Base-by-base conservation (phyloP, 2,113 vertebrate species). In the Naja naja region DNA sequence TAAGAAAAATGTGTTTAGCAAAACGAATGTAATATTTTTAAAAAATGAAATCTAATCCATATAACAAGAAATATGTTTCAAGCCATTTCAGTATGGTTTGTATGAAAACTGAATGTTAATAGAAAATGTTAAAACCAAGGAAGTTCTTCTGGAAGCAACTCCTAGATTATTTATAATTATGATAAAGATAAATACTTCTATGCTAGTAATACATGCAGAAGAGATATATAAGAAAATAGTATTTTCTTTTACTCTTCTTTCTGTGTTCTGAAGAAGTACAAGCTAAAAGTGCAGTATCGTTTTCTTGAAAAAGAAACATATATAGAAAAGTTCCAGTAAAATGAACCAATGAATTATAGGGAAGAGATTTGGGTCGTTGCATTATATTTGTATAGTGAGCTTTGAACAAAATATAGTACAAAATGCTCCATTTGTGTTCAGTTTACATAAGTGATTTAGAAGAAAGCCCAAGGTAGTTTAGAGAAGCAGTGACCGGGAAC, bases 401-500 rank as follows among this genome's bases (percentile, higher is more conserved):
- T 9, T 93, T 94, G 94, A 88, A 88, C 89, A 54, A 74, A 49
- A 91, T 90, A 90, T 39, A 56, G 91, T 45, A 74, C 93, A 94
- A 95, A 93, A 74, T 74, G 34, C 60, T 95, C 94, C 91, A 93
- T 97, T 96, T 96, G 96, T 93, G 60, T 95, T 96, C 91, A 85
- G 92, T 94, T 94, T 89, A 53, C 53, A 3, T 94, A 90, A 96
- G 91, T 53, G 14, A 95, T 90, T 69, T 47, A 52, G 52, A 95
- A 94, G 64, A 39, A 94, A 93, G 20, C 25, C 81, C 91, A 43
- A 90, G 4, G 5, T 94, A 89, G 95, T 87, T 30, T 14, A 93
- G 93, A 25, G 58, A 74, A 93, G 93, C 27, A 0, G 1, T 92
- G 95, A 86, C 86, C 90, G 87, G 96, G 96, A 95, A 93, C 43